These are phyloP conservation scores for Ecliptopera silaceata DNA, from an alignment of 2,888 invertebrate genomes.

Conservation along the genomic window DNA sequence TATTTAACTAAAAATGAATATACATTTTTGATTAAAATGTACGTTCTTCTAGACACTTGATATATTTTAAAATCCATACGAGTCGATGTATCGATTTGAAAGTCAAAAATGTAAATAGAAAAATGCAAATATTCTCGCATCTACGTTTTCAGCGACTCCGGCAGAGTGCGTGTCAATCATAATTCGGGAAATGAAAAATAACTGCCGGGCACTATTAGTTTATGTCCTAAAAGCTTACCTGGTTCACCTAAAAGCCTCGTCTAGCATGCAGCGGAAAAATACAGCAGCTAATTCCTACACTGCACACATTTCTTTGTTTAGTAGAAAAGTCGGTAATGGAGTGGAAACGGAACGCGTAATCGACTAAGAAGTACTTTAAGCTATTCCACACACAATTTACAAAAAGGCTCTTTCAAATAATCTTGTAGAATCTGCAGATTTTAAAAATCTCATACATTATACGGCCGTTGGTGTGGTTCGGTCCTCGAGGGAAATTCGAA, in stretches of 20 bases:
- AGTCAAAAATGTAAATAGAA: constrained; percentile 7
- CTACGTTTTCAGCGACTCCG: constrained; percentile 8
- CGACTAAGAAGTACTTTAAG: constrained; percentile 38
- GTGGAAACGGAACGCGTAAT: constrained; percentile 40
- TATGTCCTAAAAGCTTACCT: constrained; percentile 39
- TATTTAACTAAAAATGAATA: no score
- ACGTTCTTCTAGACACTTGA: no score
- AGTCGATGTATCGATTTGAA: no score
- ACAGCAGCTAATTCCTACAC: constrained; percentile 20
- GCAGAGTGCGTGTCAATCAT: constrained; percentile 41
- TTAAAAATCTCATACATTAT: constrained; percentile 29
- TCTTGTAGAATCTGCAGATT: constrained; percentile 25
- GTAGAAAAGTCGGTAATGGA: constrained; percentile 38
- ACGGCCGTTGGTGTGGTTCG: constrained; percentile 16
- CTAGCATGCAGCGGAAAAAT: constrained; percentile 19
- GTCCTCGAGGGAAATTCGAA: constrained; percentile 30
- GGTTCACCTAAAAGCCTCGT: constrained; percentile 39
- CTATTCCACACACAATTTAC: constrained; percentile 29
- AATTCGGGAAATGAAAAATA: constrained; percentile 46
- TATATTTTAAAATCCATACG: no score
- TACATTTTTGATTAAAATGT: no score
- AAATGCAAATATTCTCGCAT: constrained; percentile 2
- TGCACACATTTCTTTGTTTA: constrained; percentile 37
- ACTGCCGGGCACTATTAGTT: constrained; percentile 31
- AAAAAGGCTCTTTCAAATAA: constrained; percentile 30